A percentile compares a stretch with the other conserved stretches of the same genome.
Evolutionary conservation across 92 coral and sea anemone genomes (phyloP).

Genomic region (Phenganax stokvisi): DNA sequence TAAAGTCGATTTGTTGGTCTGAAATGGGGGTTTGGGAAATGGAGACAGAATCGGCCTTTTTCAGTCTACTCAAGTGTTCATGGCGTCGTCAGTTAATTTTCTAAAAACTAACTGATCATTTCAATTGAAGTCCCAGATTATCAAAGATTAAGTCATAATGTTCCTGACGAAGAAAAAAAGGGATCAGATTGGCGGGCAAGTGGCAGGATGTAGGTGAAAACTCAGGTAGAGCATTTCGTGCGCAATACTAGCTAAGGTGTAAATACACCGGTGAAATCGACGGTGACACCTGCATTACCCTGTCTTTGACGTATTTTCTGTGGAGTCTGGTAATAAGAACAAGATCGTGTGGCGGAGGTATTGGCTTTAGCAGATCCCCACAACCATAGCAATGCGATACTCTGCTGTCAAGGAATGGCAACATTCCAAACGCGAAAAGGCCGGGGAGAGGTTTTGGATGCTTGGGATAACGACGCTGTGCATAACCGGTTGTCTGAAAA

Average conservation of each 20-base stretch:
- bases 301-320: slow-evolving; percentile 42
- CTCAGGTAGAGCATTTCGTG: not conserved
- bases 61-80: too few species aligned
- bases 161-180: slow-evolving; percentile 35
- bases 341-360: slow-evolving; percentile 48
- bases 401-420: slow-evolving; percentile 48
- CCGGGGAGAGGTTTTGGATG: slow-evolving; percentile 1
- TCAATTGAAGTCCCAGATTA: not conserved
- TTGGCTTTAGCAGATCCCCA: slow-evolving; percentile 46
- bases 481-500: not conserved
- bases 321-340: slow-evolving; percentile 38
- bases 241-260: not conserved
- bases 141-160: not conserved
- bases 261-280: slow-evolving; percentile 5
- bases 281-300: slow-evolving; percentile 32
- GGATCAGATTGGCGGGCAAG: slow-evolving; percentile 38
- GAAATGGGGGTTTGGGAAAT: too few species aligned
- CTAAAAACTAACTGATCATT: not conserved
- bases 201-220: not conserved
- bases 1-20: too few species aligned
- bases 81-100: not conserved
- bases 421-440: slow-evolving; percentile 28
- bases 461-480: not conserved
- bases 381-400: slow-evolving; percentile 56
- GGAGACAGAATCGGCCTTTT: too few species aligned